Percentiles rank a stretch among this genome's conserved stretches.
phyloP scores from a whole-genome alignment of 92 coral and sea anemone species.

The Palythoa grandiflora region DNA sequence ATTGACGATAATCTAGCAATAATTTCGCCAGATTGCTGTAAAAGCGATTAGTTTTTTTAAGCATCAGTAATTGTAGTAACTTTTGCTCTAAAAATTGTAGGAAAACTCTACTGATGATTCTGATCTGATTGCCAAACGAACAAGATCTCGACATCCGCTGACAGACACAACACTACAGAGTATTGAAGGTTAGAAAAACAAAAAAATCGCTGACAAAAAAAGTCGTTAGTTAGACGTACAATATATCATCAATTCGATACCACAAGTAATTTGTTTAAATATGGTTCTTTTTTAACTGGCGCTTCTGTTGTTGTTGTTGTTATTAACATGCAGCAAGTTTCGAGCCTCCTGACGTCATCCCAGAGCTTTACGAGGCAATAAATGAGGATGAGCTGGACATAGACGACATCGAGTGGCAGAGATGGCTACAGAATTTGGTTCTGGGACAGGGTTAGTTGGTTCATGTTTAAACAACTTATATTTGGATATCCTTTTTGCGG shows the following conservation, averaged over 20 bases:
- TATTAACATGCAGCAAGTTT: conserved; percentile 57
- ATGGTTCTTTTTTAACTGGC: neutral
- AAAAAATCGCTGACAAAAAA: neutral
- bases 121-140: conserved; percentile 93
- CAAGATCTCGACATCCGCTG: conserved; percentile 89
- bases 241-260: no score
- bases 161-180: conserved; percentile 74
- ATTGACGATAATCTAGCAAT: no score
- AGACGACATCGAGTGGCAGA: conserved; percentile 95
- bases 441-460: conserved; percentile 67
- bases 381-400: conserved; percentile 84
- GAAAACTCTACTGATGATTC: conserved; percentile 56
- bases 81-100: conserved; percentile 12
- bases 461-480: neutral
- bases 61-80: no score
- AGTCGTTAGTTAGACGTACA: no score
- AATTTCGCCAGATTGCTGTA: no score
- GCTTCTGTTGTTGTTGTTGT: neutral
- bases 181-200: conserved; percentile 70
- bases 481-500: neutral
- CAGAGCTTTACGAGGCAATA: conserved; percentile 87
- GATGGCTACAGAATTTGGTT: conserved; percentile 86
- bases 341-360: conserved; percentile 88
- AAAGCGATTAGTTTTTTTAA: no score
- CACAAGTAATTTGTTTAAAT: no score